These are phyloP conservation scores for Crocuta crocuta DNA, from an alignment of 2,113 vertebrate species.

Conservation along the genomic window DNA sequence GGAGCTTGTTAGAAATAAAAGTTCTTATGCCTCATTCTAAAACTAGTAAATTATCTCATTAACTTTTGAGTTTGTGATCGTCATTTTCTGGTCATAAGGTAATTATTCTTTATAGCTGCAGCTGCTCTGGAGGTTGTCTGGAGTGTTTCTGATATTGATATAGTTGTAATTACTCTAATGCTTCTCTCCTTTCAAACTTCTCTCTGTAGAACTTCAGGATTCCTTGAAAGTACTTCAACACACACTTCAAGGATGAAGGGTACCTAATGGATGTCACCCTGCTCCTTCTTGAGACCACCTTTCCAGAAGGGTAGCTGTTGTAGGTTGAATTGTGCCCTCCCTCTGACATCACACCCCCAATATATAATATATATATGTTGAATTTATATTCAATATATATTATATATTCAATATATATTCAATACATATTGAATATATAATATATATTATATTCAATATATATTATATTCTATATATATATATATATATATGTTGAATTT, in stretches of 20 bases:
- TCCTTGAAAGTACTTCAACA: conserved; percentile 1
- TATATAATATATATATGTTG: background rate
- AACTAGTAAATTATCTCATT: background rate
- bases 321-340: background rate
- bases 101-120: conserved; percentile 2
- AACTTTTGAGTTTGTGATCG: conserved; percentile 41
- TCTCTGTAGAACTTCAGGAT: background rate
- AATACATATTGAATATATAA: background rate
- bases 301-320: background rate
- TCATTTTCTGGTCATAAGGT: background rate
- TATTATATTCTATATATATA: too few species aligned
- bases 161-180: background rate
- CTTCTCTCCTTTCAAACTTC: background rate
- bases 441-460: too few species aligned
- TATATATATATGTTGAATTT: too few species aligned
- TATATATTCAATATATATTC: too few species aligned
- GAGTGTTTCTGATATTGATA: background rate
- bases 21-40: background rate
- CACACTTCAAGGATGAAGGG: background rate
- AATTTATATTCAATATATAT: background rate
- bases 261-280: background rate
- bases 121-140: background rate
- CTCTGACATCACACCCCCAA: background rate
- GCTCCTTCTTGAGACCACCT: background rate
- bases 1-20: background rate